Percentiles rank a stretch among this genome's conserved stretches.
These are phyloP conservation scores for Felis catus DNA, from an alignment of 2,113 vertebrate genomes.

Conservation along the genomic window DNA sequence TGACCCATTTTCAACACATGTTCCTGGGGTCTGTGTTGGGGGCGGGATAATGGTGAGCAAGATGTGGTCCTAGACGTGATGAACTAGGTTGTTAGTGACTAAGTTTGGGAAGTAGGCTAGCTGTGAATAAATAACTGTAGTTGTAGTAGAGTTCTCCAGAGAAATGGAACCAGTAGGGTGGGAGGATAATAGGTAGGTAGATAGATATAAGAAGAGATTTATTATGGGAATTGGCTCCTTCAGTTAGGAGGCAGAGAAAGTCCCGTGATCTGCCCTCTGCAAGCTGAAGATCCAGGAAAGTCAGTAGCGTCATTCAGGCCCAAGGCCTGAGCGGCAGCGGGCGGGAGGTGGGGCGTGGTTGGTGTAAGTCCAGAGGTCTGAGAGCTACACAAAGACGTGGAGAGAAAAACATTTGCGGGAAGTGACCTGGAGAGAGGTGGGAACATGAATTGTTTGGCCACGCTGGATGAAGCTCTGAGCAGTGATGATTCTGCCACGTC, in stretches of 20 bases:
- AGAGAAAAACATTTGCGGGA: background rate
- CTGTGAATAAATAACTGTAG: background rate
- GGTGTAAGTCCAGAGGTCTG: background rate
- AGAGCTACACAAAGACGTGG: background rate
- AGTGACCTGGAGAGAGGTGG: background rate
- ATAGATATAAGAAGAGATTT: background rate
- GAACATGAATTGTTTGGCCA: background rate
- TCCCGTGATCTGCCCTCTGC: background rate
- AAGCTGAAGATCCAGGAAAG: background rate
- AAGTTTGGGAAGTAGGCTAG: background rate
- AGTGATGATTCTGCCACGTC: background rate
- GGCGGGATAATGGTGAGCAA: background rate
- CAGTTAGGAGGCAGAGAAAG: background rate
- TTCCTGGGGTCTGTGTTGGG: background rate
- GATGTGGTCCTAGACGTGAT: background rate
- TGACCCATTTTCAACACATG: background rate
- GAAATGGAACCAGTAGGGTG: background rate
- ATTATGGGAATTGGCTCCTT: background rate
- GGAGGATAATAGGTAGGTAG: background rate
- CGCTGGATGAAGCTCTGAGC: background rate
- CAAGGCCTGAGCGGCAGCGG: background rate
- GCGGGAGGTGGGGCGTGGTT: accelerated
- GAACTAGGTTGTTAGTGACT: background rate
- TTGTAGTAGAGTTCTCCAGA: background rate
- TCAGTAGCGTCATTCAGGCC: background rate